A percentile compares a stretch with the other conserved stretches of the same genome.
These are phyloP conservation scores for Maconellicoccus hirsutus DNA, from an alignment of 1,140 invertebrate species.

Conservation along the genomic window DNA sequence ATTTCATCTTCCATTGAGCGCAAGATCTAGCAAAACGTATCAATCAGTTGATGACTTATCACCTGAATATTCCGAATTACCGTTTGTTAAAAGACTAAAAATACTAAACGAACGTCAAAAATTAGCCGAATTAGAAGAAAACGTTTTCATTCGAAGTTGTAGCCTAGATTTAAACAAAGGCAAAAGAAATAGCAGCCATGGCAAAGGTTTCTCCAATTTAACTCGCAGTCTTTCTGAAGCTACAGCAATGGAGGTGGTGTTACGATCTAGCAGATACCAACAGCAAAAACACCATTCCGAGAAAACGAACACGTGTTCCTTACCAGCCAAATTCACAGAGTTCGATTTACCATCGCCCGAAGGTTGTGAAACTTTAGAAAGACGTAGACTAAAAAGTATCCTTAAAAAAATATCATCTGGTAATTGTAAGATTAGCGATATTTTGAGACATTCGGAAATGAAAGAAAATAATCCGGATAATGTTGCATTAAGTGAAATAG, in stretches of 20 bases:
- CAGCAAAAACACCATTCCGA: not conserved
- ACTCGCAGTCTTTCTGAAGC: conserved; percentile 51
- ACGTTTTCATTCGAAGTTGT: conserved; percentile 57
- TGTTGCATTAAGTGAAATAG: conserved; percentile 17
- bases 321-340: not conserved
- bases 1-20: conserved; percentile 4
- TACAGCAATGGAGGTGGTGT: conserved; percentile 37
- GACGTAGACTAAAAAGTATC: conserved; percentile 69
- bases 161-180: conserved; percentile 62
- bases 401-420: conserved; percentile 58
- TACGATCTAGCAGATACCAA: conserved; percentile 26
- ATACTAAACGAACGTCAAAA: conserved; percentile 79
- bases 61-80: conserved; percentile 74
- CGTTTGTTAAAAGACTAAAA: conserved; percentile 77
- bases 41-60: conserved; percentile 71
- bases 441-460: not conserved
- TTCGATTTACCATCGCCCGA: conserved; percentile 44
- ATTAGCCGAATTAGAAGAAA: conserved; percentile 62
- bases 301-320: not conserved
- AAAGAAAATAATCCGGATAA: conserved; percentile 26
- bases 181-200: not conserved
- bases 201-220: conserved; percentile 27
- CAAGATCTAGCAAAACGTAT: conserved; percentile 37
- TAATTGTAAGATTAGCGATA: not conserved
- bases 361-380: conserved; percentile 69